Evolutionary conservation across 2,888 invertebrate species (phyloP).

Genomic region (Osedax frankpressi): DNA sequence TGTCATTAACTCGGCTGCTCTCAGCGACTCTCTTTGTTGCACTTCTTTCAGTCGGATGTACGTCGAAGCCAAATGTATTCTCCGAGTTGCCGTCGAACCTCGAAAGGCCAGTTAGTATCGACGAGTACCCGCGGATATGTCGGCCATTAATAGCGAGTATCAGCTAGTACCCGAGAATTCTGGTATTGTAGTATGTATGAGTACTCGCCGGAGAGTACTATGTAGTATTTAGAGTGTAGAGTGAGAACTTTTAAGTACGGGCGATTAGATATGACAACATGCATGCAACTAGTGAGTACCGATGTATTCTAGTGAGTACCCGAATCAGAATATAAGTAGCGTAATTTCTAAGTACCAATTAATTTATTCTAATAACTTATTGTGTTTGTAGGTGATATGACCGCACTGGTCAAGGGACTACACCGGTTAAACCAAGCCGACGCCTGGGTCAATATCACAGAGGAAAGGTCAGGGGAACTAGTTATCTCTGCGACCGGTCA

Average conservation of each 20-base stretch:
- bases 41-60: slow-evolving; percentile 71
- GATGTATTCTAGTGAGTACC: no score
- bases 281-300: no score
- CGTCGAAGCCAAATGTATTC: slow-evolving; percentile 62
- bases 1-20: slow-evolving; percentile 75
- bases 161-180: no score
- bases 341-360: no score
- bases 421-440: slow-evolving; percentile 82
- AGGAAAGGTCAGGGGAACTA: slow-evolving; percentile 88
- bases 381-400: slow-evolving; percentile 63
- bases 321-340: no score
- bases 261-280: no score
- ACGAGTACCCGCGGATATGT: neutral
- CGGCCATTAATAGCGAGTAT: no score
- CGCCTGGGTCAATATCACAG: slow-evolving; percentile 61
- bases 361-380: no score
- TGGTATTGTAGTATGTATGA: no score
- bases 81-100: slow-evolving; percentile 85
- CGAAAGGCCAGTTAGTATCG: slow-evolving; percentile 32
- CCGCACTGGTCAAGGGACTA: slow-evolving; percentile 54
- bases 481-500: slow-evolving; percentile 89
- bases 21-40: slow-evolving; percentile 67
- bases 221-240: no score
- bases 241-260: no score
- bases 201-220: no score